Conservation (phyloP, 2,113 vertebrate genomes). For the Zingel zingel region DNA sequence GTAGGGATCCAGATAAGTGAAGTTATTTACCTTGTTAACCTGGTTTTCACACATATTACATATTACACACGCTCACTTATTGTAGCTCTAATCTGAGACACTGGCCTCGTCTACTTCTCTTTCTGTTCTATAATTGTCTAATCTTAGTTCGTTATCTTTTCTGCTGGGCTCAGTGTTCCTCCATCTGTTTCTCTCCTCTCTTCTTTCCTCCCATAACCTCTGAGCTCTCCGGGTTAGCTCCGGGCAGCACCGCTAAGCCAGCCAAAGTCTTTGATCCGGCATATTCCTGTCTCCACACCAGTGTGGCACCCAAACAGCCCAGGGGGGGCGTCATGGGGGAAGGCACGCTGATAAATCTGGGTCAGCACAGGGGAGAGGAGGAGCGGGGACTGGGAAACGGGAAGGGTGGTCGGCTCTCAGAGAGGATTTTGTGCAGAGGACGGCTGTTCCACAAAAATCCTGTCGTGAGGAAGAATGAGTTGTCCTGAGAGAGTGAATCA, state of each 20-base stretch:
- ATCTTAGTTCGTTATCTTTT: constrained; percentile 11
- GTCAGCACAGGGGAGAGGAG: constrained; percentile 58
- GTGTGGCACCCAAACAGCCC: constrained; percentile 28
- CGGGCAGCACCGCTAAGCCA: constrained; percentile 58
- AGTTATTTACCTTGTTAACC: constrained; percentile 41
- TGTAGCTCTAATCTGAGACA: constrained; percentile 11
- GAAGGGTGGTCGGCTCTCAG: constrained; percentile 42
- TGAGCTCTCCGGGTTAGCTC: constrained; percentile 37
- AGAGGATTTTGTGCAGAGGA: constrained; percentile 45
- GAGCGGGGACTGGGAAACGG: constrained; percentile 2
- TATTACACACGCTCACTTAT: background rate
- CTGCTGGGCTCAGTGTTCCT: constrained; percentile 28
- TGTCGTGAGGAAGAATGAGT: constrained; percentile 38
- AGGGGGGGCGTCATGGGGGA: background rate
- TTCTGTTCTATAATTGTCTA: constrained; percentile 22
- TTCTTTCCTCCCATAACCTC: constrained; percentile 35
- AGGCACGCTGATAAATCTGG: constrained; percentile 64
- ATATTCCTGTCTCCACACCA: constrained; percentile 32
- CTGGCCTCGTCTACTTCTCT: background rate
- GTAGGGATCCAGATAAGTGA: constrained; percentile 16
- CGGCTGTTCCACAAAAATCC: constrained; percentile 50
- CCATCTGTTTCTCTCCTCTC: constrained; percentile 50
- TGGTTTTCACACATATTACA: background rate
- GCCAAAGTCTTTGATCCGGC: constrained; percentile 64
- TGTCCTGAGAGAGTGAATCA: constrained; percentile 22